Evolutionary conservation across 1,140 invertebrate species (phyloP), one percentile per base, ranked within the genome.

Genomic region (Tetramorium parvispinum): DNA sequence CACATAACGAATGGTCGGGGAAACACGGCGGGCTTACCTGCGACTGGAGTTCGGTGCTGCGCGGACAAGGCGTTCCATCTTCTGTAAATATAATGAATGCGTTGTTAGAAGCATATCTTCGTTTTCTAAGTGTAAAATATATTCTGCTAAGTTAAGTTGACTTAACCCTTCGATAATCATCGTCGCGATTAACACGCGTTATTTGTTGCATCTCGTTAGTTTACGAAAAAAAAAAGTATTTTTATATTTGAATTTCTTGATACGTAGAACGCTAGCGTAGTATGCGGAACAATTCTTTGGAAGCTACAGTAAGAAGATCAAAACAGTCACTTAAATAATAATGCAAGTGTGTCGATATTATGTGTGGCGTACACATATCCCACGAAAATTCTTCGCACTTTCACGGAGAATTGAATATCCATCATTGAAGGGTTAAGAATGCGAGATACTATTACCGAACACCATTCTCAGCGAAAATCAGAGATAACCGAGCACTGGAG

Each of bases 151-250:
- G 66, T 83, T 83, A 83, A 83, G 68, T 40, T 61, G 68, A 75
- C 79, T 83, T 83, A 75, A 83, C 68, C 79, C 68, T 83, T 83
- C 79, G 79, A 21, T 59, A 83, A 59, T 81, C 43, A 70, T 70
- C 46, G 49, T 27, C 32, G 32, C 46, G 51, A 82, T 82, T 83
- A 83, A 83, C 53, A 49, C 40, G 68, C 13, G 79, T 83, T 75
- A 75, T 75, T 73, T 73, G 79, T 75, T 82, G 79, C 55, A 18
- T 43, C 68, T 75, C 24, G 70, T 83, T 82, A 73, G 7, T 73
- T 82, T 18, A 49, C 27, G 61, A 81, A 53, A 53, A 53, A 59
- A 40, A 11, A 13, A 18, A 65, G 43, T 83, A 83, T 83, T 83
- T 83, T 83, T 83, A 43, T 75, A 73, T 83, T 73, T 46, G 40